Evolutionary conservation across 2,113 vertebrate species (phyloP), one percentile per base, ranked within the genome.

Genomic region (Cacatua alba): DNA sequence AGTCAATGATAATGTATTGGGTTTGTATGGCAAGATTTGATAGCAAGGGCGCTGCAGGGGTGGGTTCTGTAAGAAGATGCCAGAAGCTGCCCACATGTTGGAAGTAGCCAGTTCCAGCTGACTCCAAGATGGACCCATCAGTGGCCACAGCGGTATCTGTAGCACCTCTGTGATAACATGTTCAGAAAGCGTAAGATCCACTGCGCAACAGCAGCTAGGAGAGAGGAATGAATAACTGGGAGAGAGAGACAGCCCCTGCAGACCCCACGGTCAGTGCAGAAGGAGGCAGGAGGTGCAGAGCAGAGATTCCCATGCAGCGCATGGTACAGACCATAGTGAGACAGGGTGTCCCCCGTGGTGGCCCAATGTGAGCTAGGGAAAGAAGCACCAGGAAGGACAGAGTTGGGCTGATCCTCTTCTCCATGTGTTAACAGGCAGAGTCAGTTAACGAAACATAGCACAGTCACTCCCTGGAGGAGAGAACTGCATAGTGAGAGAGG

Each of bases 71-170:
- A 41, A 70, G 18, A 72, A 64, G 41, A 41, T 31, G 25, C 39
- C 65, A 70, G 33, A 51, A 88, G 29, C 43, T 84, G 29, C 6
- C 23, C 12, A 23, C 0, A 1, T 41, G 28, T 31, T n/a, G 25
- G 29, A 24, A 46, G 37, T 1, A 83, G 14, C 18, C 37, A 49
- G 24, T 19, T 79, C 55, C 53, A 77, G 35, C 24, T 0, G 3
- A 6, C 13, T 51, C 41, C 17, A 24, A 49, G 29, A 37, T 0
- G 1, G 12, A 33, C 3, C 6, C 2, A 17, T 20, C 0, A 0
- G 62, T 43, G 41, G 25, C 21, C 25, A 64, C 84, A 88, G 17
- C 7, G 9, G 72, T 5, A 35, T 0, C 18, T 14, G 28, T 26
- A 65, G 21, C 1, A 1, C 17, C 35, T 55, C 33, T 37, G 11